These are phyloP conservation scores for Lepidurus couesii DNA, from an alignment of 1,140 invertebrate species.

Conservation along the genomic window DNA sequence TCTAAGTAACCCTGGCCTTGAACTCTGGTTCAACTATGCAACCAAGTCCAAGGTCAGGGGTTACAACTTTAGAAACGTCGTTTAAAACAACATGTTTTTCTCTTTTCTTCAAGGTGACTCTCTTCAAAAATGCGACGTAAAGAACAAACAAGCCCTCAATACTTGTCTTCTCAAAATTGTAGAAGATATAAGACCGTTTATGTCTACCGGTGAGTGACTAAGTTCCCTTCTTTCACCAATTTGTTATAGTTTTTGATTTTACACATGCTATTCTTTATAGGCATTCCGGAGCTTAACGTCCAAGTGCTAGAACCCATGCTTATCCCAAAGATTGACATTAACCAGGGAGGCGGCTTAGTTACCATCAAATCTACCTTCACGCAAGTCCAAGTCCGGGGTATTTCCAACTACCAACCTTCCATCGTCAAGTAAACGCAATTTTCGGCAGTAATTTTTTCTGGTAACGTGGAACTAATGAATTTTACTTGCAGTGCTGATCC, in stretches of 20 bases:
- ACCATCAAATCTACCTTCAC: constrained; percentile 54
- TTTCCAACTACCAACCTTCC: constrained; percentile 38
- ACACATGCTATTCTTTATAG: constrained; percentile 26
- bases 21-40: neutral
- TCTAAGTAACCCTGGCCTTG: neutral
- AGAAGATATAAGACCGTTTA: constrained; percentile 34
- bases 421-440: constrained; percentile 37
- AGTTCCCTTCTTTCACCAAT: neutral
- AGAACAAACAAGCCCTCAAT: constrained; percentile 29
- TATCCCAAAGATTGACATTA: constrained; percentile 53
- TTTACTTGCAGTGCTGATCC: constrained; percentile 39
- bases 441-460: neutral
- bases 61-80: constrained; percentile 45
- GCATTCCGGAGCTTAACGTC: constrained; percentile 35
- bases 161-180: constrained; percentile 31
- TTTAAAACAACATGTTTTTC: constrained; percentile 37
- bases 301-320: constrained; percentile 51
- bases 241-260: neutral
- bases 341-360: constrained; percentile 55
- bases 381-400: constrained; percentile 48
- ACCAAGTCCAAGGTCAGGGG: neutral
- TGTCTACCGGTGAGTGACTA: constrained; percentile 31
- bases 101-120: constrained; percentile 32
- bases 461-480: neutral
- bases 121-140: constrained; percentile 32